Percentiles rank a stretch among this genome's conserved stretches.
These are phyloP conservation scores for Agapornis roseicollis DNA, from an alignment of 2,113 vertebrate species.

Conservation along the genomic window DNA sequence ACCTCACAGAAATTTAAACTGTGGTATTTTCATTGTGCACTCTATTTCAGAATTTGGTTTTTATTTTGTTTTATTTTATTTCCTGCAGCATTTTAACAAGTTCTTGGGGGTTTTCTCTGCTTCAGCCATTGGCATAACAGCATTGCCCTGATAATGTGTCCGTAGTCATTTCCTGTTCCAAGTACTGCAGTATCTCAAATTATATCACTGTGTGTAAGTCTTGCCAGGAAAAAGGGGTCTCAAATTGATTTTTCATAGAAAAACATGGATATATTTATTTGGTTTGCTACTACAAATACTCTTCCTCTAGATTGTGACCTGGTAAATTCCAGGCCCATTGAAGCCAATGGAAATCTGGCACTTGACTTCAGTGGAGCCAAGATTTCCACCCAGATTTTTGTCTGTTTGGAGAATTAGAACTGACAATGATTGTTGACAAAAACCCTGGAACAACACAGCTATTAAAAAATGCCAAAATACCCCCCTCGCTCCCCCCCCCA, in stretches of 20 bases:
- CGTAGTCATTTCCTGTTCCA: conserved; percentile 35
- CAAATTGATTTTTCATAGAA: conserved; percentile 44
- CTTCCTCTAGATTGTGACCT: conserved; percentile 40
- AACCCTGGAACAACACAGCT: not conserved
- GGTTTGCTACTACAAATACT: conserved; percentile 60
- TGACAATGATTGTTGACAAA: conserved; percentile 22
- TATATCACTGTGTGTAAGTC: not conserved
- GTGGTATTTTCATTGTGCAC: not conserved
- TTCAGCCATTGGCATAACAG: not conserved
- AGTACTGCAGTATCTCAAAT: conserved; percentile 21
- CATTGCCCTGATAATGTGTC: conserved; percentile 33
- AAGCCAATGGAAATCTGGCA: conserved; percentile 29
- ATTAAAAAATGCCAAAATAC: not conserved
- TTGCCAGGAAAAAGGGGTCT: conserved; percentile 40
- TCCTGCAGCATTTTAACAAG: conserved; percentile 2
- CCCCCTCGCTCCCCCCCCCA: no score
- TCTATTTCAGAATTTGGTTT: not conserved
- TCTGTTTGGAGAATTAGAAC: conserved; percentile 15
- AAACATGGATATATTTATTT: conserved; percentile 56
- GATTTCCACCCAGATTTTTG: conserved; percentile 33
- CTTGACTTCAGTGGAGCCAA: not conserved
- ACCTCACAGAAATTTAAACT: not conserved
- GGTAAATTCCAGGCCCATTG: conserved; percentile 30
- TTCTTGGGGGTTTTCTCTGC: conserved; percentile 1
- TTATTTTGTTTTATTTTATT: conserved; percentile 27